These are phyloP conservation scores for Semotilus atromaculatus DNA, from an alignment of 2,797 vertebrate genomes.

Conservation along the genomic window DNA sequence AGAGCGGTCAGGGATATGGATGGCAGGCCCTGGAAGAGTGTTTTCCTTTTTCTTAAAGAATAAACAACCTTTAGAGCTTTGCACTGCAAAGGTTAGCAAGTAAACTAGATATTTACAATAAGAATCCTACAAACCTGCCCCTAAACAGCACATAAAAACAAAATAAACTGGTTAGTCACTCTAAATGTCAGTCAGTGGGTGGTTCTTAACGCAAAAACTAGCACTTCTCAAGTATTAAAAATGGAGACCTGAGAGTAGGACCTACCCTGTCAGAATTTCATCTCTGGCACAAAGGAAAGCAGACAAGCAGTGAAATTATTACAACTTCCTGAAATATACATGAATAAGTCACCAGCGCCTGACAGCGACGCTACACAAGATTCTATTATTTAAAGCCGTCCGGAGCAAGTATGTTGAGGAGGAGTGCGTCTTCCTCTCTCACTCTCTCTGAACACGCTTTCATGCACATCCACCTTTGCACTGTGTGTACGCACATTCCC, in stretches of 20 bases:
- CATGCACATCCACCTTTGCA: constrained; percentile 44
- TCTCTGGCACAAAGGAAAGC: constrained; percentile 73
- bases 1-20: neutral
- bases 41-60: constrained; percentile 19
- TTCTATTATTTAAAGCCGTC: constrained; percentile 76
- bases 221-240: constrained; percentile 72
- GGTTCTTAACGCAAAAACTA: constrained; percentile 1
- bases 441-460: constrained; percentile 39
- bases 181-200: neutral
- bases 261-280: constrained; percentile 80
- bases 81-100: constrained; percentile 9
- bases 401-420: constrained; percentile 49
- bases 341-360: constrained; percentile 71
- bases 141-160: neutral
- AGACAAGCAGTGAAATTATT: constrained; percentile 74
- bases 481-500: neutral
- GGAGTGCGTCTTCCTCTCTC: constrained; percentile 32
- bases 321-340: constrained; percentile 79
- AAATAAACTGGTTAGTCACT: neutral
- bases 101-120: neutral
- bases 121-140: neutral
- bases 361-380: constrained; percentile 56
- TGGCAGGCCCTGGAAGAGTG: neutral
- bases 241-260: constrained; percentile 76
- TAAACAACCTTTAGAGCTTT: neutral